A percentile compares a stretch with the other conserved stretches of the same genome.
Conservation (phyloP, 2,797 vertebrate species). For the Melanotaenia boesemani region DNA sequence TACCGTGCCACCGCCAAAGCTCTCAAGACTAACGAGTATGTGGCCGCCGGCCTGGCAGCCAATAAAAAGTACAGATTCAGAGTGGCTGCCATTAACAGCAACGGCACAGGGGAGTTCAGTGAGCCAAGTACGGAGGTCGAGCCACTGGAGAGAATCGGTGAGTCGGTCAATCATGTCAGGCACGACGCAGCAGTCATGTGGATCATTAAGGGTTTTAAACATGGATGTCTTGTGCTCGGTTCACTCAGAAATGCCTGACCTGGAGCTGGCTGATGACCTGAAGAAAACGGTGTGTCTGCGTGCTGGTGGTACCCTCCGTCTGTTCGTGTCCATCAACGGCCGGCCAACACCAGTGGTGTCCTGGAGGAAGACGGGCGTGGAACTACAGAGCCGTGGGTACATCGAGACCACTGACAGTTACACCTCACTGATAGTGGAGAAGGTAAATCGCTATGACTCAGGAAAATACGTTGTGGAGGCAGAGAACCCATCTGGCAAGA, state of each 20-base stretch:
- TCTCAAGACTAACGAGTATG: constrained; percentile 88
- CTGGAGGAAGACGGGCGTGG: constrained; percentile 94
- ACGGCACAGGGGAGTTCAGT: constrained; percentile 96
- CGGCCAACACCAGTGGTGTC: constrained; percentile 90
- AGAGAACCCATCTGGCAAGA: constrained; percentile 99
- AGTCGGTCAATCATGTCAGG: constrained; percentile 30
- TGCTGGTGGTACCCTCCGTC: constrained; percentile 92
- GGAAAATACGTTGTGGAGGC: constrained; percentile 97
- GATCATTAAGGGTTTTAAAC: not conserved
- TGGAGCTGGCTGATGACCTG: constrained; percentile 94
- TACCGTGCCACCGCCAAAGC: constrained; percentile 91
- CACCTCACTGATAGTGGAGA: constrained; percentile 92
- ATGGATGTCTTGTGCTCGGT: not conserved
- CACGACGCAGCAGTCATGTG: not conserved
- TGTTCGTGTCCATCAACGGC: constrained; percentile 91
- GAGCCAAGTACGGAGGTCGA: constrained; percentile 90
- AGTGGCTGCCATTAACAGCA: constrained; percentile 92
- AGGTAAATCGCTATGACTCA: constrained; percentile 94
- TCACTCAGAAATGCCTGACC: constrained; percentile 92
- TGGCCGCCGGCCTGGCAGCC: constrained; percentile 88
- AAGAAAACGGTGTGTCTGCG: constrained; percentile 96
- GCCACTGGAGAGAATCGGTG: constrained; percentile 94
- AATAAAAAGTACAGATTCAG: constrained; percentile 95
- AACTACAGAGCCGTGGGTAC: constrained; percentile 91
- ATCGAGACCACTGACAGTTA: constrained; percentile 95